Base-by-base conservation (phyloP, 1,140 invertebrate species). In the Calosoma granatense region DNA sequence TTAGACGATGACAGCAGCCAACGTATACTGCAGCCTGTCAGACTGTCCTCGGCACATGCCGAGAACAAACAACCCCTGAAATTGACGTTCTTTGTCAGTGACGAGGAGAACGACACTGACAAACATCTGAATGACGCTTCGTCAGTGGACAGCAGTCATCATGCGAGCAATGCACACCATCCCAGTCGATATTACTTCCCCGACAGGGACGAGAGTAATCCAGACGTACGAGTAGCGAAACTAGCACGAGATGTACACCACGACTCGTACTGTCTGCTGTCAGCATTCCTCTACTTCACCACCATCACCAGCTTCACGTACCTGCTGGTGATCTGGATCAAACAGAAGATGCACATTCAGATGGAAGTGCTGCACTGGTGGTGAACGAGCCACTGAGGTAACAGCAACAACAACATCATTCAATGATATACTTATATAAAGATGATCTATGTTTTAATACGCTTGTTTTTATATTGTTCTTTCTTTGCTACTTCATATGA, bases 361-460 rank as follows among this genome's bases (percentile, higher is more conserved):
- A 63, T 69, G 61, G 69, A 70, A 58, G 61, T 69, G 53, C 63
- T 72, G 61, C 64, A 71, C 39, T 69, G 66, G 67, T 72, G 69
- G 70, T 72, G 65, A 65, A 36, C 14, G 15, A 58, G 43, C 36
- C 23, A 12, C 39, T 47, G 53, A 22, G 14, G 17, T 54, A 21
- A 21, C 36, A 17, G 47, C 6, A 23, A 2, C 26, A 2, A 51
- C 26, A 39, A 56, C 41, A 22, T 22, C 51, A 56, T 52, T 56
- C 51, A 36, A 36, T n/a, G 6, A 36, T 36, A 36, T 36, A 36
- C 6, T 36, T 9, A 36, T 9, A 9, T 9, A n/a, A 47, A 9
- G 41, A 12, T 12, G 41, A 4, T 47, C 41, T 47, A 47, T 47
- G 41, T 47, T 47, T 47, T 47, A 47, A 47, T 47, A 47, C 41